These are phyloP conservation scores for Tiliacea aurago DNA, from an alignment of 2,888 invertebrate species.

Conservation along the genomic window DNA sequence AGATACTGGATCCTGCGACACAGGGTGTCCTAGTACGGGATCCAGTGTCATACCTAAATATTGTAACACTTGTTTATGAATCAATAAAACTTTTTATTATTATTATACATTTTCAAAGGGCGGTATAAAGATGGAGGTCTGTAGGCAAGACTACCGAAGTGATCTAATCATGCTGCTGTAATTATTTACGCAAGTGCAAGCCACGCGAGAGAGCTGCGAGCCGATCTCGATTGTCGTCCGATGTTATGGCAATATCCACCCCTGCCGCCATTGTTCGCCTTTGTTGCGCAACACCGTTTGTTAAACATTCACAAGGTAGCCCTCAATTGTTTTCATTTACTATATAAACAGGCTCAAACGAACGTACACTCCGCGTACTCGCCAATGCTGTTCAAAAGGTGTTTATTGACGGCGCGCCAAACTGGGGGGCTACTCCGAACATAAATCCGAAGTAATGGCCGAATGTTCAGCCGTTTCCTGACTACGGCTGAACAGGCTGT, in stretches of 20 bases:
- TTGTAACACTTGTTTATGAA: no score
- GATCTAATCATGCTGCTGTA: constrained; percentile 67
- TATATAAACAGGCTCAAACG: constrained; percentile 77
- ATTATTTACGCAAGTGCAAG: constrained; percentile 66
- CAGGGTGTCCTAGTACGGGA: no score
- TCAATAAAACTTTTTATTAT: no score
- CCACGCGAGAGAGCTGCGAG: constrained; percentile 62
- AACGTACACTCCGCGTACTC: constrained; percentile 44
- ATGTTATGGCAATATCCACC: constrained; percentile 87
- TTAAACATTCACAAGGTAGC: constrained; percentile 82
- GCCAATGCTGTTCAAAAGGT: constrained; percentile 34
- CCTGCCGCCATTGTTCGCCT: constrained; percentile 83
- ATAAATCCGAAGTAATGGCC: no score
- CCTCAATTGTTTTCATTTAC: constrained; percentile 81
- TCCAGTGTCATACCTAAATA: no score
- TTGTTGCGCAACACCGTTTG: constrained; percentile 86
- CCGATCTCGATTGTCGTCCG: constrained; percentile 72
- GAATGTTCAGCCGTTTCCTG: no score
- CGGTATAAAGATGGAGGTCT: neutral
- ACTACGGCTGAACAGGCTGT: no score
- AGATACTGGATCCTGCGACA: no score
- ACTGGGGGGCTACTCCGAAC: no score
- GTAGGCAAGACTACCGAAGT: constrained; percentile 24
- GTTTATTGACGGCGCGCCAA: constrained; percentile 37
- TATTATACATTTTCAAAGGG: no score